These are phyloP conservation scores for Macrocentrus cingulum DNA, from an alignment of 1,140 invertebrate genomes.

Conservation along the genomic window DNA sequence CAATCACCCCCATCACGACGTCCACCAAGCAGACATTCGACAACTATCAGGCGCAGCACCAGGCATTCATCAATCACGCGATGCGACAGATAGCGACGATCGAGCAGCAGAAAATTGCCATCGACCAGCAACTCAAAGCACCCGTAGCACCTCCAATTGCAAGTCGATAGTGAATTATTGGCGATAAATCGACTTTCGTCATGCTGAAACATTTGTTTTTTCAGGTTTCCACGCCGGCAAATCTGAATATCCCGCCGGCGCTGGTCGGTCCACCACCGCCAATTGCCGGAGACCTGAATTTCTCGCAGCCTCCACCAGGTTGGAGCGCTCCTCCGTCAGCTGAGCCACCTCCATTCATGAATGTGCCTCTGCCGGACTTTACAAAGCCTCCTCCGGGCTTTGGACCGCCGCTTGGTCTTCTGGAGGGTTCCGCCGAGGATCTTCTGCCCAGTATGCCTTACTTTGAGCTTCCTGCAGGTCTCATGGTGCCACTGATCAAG, in stretches of 20 bases:
- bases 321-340: conserved; percentile 46
- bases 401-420: conserved; percentile 58
- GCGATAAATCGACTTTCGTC: too few relatives aligned
- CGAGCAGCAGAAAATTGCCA: conserved; percentile 75
- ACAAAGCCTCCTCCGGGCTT: conserved; percentile 84
- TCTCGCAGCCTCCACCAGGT: conserved; percentile 63
- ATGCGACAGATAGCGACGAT: conserved; percentile 83
- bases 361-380: conserved; percentile 73
- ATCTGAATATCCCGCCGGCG: conserved; percentile 32
- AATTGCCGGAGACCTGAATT: conserved; percentile 52
- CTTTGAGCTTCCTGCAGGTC: conserved; percentile 92
- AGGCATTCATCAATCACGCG: conserved; percentile 90
- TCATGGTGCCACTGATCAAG: conserved; percentile 93
- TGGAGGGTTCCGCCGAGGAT: conserved; percentile 65
- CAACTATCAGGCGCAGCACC: conserved; percentile 89
- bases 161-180: conserved; percentile 14
- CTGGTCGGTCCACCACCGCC: conserved; percentile 35
- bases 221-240: conserved; percentile 33
- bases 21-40: conserved; percentile 77
- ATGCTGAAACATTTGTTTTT: too few relatives aligned
- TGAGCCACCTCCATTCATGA: conserved; percentile 50
- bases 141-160: conserved; percentile 45
- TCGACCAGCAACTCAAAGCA: conserved; percentile 68
- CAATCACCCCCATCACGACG: conserved; percentile 74
- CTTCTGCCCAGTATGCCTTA: conserved; percentile 90